A percentile compares a stretch with the other conserved stretches of the same genome.
Conservation (phyloP, 2,113 vertebrate species). For the Ameiurus melas region DNA sequence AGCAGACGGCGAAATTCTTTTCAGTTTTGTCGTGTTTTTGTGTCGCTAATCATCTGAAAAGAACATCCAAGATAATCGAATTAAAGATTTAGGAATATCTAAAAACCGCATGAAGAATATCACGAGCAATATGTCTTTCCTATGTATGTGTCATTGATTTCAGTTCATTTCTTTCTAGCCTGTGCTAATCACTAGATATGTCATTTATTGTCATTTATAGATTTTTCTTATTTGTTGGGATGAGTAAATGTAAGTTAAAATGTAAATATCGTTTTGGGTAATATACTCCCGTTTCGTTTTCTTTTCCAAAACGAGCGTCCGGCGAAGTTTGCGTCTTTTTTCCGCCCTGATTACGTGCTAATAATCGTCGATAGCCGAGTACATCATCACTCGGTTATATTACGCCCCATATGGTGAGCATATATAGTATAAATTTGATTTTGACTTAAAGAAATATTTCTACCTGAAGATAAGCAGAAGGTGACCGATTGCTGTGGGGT, state of each 20-base stretch:
- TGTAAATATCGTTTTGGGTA: too few relatives aligned
- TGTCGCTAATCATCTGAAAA: not conserved
- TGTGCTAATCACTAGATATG: not conserved
- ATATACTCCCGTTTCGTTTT: too few relatives aligned
- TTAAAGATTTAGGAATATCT: not conserved
- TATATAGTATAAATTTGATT: not conserved
- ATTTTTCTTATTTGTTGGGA: not conserved
- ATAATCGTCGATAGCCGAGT: not conserved
- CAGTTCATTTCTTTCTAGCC: not conserved
- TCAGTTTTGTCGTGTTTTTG: not conserved
- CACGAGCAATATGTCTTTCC: not conserved
- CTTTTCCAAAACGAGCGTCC: not conserved
- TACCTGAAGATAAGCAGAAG: not conserved
- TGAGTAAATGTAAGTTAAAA: not conserved
- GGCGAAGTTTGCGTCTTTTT: too few relatives aligned
- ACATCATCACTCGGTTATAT: not conserved
- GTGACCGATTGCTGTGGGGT: not conserved
- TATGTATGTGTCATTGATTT: not conserved
- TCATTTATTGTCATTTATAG: not conserved
- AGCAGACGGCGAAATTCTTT: not conserved
- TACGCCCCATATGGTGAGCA: not conserved
- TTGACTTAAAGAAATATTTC: not conserved
- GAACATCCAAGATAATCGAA: not conserved
- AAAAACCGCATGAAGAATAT: not conserved
- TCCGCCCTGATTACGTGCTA: too few relatives aligned